Base-by-base conservation (phyloP, 2,888 invertebrate genomes). In the Cordilura impudica region DNA sequence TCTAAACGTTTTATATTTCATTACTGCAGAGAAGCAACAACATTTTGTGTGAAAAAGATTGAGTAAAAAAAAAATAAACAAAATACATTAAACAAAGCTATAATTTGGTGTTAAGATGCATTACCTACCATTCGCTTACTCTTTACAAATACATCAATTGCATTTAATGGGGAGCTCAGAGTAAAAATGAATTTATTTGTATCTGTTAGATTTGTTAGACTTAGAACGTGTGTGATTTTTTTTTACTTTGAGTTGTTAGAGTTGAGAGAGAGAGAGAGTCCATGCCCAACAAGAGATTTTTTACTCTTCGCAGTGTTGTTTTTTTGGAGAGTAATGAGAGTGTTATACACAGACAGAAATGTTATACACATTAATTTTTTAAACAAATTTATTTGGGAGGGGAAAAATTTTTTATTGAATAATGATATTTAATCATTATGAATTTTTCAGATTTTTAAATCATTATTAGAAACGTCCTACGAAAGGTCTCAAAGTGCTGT, bases 41-140 rank as follows among this genome's bases (percentile, higher is more conserved):
- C 58, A 67, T 60, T 74, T 74, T 60, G 66, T 74, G 73, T 74
- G 51, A 60, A 74, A 60, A 49, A 19, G n/a, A 12, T 39, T 39
- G 35, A 39, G n/a, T n/a, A 39, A 45, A 43, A 14, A 8, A 31
- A n/a, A 47, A 54, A 18, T 31, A 49, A 58, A 6, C 14, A 35
- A 63, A 54, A 54, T 18, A 53, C 51, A 39, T 39, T 45, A 23
- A 47, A 18, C 2, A 60, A 51, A 12, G n/a, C 1, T 23, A 58
- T 18, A 7, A 49, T 49, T 53, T 60, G 10, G 43, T 53, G 26
- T 19, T 49, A 12, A 10, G 29, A 53, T 16, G 29, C 53, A 29
- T 53, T 53, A 21, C n/a, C n/a, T n/a, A n/a, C n/a, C 29, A 29
- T 29, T 23, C 3, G 3, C 21, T 54, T 19, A 29, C 23, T 31